Evolutionary conservation across 2,113 vertebrate genomes (phyloP), one percentile per base, ranked within the genome.

Genomic region (Myxocyprinus asiaticus): DNA sequence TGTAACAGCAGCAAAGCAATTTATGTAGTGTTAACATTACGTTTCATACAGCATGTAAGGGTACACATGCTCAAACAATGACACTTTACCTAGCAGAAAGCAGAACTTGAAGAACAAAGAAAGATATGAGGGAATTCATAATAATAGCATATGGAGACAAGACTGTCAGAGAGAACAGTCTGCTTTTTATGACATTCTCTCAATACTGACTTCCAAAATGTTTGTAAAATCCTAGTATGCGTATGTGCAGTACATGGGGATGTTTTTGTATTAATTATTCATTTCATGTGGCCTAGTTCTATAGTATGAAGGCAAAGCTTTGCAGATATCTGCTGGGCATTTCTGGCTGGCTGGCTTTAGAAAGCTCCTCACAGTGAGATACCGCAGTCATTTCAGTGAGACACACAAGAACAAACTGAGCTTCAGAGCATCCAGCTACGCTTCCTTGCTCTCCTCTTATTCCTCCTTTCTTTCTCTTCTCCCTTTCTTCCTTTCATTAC

Each of bases 1-100:
- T 99, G 94, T 86, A 95, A 90, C 59, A 85, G 45, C 69, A 71
- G 48, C 45, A 79, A 81, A 64, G 83, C 43, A 88, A 68, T 47
- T 62, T 42, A 44, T 44, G 65, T 72, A 76, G 63, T 90, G 70
- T 72, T 80, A 74, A 58, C 56, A 76, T 33, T n/a, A 33, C 9
- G 3, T n/a, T 8, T 45, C 0, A 12, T 7, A 55, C 50, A 22
- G 53, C 48, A 44, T 51, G 33, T 15, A 66, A 71, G 76, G 76
- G 73, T 43, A 58, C 62, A 12, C 11, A 43, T 53, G n/a, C 22
- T 22, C 62, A 55, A 5, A 63, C 33, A n/a, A 50, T 15, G 65
- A 62, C 69, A 65, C 62, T 80, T 47, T 45, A 69, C 70, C 73
- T 51, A 4, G 81, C 62, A 81, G 66, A 33, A 42, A 69, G 62